Evolutionary conservation across 2,888 invertebrate genomes (phyloP).

Genomic region (Euplagia quadripunctaria): DNA sequence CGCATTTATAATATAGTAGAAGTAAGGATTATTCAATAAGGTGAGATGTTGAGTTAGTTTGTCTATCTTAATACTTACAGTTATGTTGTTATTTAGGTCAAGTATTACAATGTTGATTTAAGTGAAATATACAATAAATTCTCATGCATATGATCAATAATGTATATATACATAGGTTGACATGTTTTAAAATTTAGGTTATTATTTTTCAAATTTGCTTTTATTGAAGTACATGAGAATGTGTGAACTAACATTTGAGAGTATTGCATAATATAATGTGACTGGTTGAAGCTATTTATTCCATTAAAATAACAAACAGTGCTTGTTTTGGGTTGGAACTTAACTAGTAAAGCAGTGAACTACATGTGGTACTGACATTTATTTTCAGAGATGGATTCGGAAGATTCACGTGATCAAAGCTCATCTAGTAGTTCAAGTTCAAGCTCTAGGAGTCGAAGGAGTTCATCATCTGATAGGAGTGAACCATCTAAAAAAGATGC

Average conservation of each 20-base stretch:
- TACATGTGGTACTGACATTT: conserved; percentile 60
- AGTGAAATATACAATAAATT: background rate
- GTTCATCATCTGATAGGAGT: conserved; percentile 78
- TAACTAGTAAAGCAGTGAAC: conserved; percentile 26
- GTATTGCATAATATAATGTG: conserved; percentile 38
- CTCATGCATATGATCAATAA: background rate
- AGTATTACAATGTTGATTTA: background rate
- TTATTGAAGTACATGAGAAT: conserved; percentile 41
- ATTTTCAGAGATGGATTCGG: conserved; percentile 88
- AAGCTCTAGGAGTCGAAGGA: conserved; percentile 78
- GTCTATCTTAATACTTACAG: background rate
- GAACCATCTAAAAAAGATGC: conserved; percentile 75
- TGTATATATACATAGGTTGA: background rate
- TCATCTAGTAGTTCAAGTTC: conserved; percentile 85
- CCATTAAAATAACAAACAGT: conserved; percentile 55
- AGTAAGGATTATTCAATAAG: too few relatives aligned
- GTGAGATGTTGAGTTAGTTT: too few relatives aligned
- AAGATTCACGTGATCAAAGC: conserved; percentile 87
- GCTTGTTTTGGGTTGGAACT: conserved; percentile 65
- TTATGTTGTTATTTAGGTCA: background rate
- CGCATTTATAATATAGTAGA: too few relatives aligned
- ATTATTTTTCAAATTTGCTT: conserved; percentile 30
- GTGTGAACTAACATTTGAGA: conserved; percentile 60
- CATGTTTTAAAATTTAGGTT: background rate
- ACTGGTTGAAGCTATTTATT: conserved; percentile 56